Percentiles rank a stretch among this genome's conserved stretches.
Evolutionary conservation across 2,113 vertebrate genomes (phyloP).

Genomic region (Anolis sagrei): DNA sequence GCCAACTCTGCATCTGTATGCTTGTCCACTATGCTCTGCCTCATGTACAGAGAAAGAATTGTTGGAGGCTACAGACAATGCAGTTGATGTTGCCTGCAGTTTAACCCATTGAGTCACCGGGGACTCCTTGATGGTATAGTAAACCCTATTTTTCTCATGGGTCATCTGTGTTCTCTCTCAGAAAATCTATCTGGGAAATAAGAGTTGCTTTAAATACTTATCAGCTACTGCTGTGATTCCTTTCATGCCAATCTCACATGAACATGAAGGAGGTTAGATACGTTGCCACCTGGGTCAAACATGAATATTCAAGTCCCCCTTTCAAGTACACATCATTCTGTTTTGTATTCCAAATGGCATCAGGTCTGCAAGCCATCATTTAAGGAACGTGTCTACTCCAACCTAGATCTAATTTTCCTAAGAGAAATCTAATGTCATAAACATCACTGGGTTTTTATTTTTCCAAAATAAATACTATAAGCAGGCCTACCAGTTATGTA

Average conservation of each 20-base stretch:
- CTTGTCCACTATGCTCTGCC: too few species aligned
- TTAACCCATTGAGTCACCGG: too few species aligned
- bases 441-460: fast-evolving
- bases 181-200: not conserved
- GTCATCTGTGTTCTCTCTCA: not conserved
- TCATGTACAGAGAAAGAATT: too few species aligned
- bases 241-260: slow-evolving; percentile 25
- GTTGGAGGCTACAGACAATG: too few species aligned
- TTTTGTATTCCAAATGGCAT: not conserved
- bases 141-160: slow-evolving; percentile 11
- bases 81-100: too few species aligned
- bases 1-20: too few species aligned
- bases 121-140: not conserved
- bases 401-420: slow-evolving; percentile 10
- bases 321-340: slow-evolving; percentile 6
- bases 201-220: slow-evolving; percentile 27
- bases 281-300: not conserved
- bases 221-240: slow-evolving; percentile 43
- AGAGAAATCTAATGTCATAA: not conserved
- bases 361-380: not conserved
- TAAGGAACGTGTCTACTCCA: slow-evolving; percentile 11
- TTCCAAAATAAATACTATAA: slow-evolving; percentile 40
- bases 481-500: slow-evolving; percentile 17
- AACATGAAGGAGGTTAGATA: not conserved
- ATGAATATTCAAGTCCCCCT: not conserved